Evolutionary conservation across 2,888 invertebrate genomes (phyloP).

Genomic region (Apamea sordens): DNA sequence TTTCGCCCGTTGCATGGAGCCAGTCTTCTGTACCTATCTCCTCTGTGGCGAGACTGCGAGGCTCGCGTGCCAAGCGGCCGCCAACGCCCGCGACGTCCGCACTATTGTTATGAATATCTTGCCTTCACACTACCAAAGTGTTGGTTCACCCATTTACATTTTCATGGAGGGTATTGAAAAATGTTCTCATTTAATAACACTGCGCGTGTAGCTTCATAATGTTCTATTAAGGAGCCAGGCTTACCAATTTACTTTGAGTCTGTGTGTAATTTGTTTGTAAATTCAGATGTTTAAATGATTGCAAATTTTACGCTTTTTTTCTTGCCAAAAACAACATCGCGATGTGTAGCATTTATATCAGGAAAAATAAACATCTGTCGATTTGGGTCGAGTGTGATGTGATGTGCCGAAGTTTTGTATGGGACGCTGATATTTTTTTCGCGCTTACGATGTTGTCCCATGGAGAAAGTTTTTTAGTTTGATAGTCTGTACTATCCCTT

Average conservation of each 20-base stretch:
- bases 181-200: slow-evolving; percentile 54
- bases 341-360: not conserved
- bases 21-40: not conserved
- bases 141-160: slow-evolving; percentile 66
- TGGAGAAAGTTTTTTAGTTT: not conserved
- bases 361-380: not conserved
- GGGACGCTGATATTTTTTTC: not conserved
- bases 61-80: slow-evolving; percentile 66
- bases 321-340: too few relatives aligned
- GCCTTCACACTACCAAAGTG: slow-evolving; percentile 60
- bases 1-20: not conserved
- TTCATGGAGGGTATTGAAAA: slow-evolving; percentile 64
- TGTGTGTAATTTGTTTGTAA: too few relatives aligned
- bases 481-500: not conserved
- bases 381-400: not conserved
- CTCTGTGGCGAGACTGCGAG: slow-evolving; percentile 59
- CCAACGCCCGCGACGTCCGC: slow-evolving; percentile 36
- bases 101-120: slow-evolving; percentile 71
- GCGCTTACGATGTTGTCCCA: not conserved
- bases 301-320: not conserved
- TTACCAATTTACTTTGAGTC: slow-evolving; percentile 17
- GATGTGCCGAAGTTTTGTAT: not conserved
- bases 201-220: slow-evolving; percentile 46
- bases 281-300: not conserved
- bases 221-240: slow-evolving; percentile 35